Evolutionary conservation across 2,797 vertebrate species (phyloP).

Genomic region (Allochrocebus solatus): DNA sequence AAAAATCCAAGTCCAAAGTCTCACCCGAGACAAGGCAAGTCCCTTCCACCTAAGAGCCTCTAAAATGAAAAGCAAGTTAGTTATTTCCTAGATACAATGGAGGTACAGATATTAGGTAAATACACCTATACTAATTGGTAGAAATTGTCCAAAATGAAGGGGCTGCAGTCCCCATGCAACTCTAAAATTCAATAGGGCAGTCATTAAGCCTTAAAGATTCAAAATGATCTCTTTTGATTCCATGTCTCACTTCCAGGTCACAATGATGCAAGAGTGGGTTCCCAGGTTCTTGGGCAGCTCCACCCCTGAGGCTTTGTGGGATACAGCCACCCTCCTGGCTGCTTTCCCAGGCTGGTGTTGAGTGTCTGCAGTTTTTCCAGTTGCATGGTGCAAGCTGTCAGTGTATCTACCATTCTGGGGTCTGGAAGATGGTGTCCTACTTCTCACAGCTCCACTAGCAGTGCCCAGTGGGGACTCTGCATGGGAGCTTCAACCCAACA

Average conservation of each 20-base stretch:
- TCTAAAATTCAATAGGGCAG: background rate
- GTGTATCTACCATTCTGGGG: background rate
- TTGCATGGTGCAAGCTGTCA: background rate
- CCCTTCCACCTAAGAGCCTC: background rate
- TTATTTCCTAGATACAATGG: background rate
- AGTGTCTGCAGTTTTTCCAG: background rate
- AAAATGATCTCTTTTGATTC: background rate
- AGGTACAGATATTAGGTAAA: background rate
- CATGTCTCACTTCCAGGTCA: background rate
- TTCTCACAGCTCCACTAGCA: background rate
- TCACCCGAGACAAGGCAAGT: background rate
- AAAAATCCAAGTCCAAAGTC: background rate
- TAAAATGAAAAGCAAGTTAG: background rate
- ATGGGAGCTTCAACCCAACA: background rate
- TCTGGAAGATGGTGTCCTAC: background rate
- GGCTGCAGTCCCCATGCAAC: background rate
- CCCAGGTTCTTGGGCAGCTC: background rate
- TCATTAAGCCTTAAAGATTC: background rate
- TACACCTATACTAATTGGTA: background rate
- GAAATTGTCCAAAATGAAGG: background rate
- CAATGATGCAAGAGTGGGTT: background rate
- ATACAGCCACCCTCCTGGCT: background rate
- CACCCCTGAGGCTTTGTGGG: background rate
- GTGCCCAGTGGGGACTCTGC: background rate
- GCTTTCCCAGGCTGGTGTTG: background rate